Percentiles rank a stretch among this genome's conserved stretches.
These are phyloP conservation scores for Urocynchramus pylzowi DNA, from an alignment of 2,113 vertebrate genomes.

Conservation along the genomic window DNA sequence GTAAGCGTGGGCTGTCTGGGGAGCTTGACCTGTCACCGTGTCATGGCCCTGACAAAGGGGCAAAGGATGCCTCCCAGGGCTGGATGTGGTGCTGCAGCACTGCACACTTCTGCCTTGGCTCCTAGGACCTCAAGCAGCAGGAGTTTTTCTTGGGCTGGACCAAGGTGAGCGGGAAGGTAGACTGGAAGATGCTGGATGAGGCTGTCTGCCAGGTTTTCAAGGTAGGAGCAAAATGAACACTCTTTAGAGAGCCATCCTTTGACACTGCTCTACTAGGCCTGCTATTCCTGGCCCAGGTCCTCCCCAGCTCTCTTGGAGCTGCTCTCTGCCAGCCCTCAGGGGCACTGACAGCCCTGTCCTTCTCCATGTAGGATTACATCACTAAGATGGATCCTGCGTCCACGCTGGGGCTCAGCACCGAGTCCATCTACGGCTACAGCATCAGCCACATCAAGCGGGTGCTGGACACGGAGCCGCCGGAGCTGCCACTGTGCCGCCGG, in stretches of 20 bases:
- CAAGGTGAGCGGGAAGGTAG: slow-evolving; percentile 78
- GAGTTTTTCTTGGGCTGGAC: slow-evolving; percentile 89
- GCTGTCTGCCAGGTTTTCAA: slow-evolving; percentile 85
- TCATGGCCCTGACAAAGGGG: background rate
- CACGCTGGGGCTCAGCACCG: slow-evolving; percentile 85
- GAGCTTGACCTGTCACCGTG: background rate
- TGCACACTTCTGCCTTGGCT: background rate
- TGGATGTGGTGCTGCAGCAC: background rate
- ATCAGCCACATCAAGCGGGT: slow-evolving; percentile 83
- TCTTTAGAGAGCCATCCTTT: background rate
- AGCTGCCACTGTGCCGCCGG: slow-evolving; percentile 76
- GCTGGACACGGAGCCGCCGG: slow-evolving; percentile 81
- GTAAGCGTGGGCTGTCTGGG: slow-evolving; percentile 64
- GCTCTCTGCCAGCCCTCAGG: background rate
- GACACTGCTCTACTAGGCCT: background rate
- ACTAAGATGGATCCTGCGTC: slow-evolving; percentile 88
- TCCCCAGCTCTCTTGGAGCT: background rate
- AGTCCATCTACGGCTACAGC: slow-evolving; percentile 87
- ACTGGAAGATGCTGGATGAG: slow-evolving; percentile 89
- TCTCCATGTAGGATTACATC: slow-evolving; percentile 82
- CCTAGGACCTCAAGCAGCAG: slow-evolving; percentile 86
- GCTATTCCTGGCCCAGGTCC: background rate
- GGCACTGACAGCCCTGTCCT: background rate
- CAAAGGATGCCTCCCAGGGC: fast-evolving
- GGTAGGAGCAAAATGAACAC: slow-evolving; percentile 58